These are phyloP conservation scores for Hippocampus guttulatus DNA, from an alignment of 2,113 vertebrate genomes.

Conservation along the genomic window DNA sequence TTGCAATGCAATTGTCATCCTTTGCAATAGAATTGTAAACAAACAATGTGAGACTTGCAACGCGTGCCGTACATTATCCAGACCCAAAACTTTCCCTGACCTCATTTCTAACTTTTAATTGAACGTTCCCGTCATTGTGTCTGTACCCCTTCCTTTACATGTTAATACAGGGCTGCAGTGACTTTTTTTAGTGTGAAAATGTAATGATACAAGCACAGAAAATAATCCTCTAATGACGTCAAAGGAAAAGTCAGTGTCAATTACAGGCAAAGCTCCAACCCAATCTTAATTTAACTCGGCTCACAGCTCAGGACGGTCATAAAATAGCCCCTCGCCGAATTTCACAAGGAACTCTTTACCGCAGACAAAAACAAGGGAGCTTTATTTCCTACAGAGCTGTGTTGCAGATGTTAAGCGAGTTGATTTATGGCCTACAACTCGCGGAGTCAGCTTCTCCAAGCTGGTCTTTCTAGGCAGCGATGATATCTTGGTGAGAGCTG, in stretches of 20 bases:
- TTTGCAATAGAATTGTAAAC: no score
- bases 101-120: conserved; percentile 1
- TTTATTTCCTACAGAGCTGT: conserved; percentile 16
- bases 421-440: conserved; percentile 57
- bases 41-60: not conserved
- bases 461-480: conserved; percentile 49
- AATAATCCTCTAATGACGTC: conserved; percentile 25
- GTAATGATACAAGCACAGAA: conserved; percentile 13
- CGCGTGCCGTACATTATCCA: not conserved
- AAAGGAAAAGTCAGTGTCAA: conserved; percentile 16
- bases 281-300: conserved; percentile 6
- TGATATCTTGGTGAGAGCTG: conserved; percentile 63
- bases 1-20: not conserved
- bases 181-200: conserved; percentile 6
- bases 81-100: not conserved
- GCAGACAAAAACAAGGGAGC: conserved; percentile 12
- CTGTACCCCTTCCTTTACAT: not conserved
- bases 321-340: not conserved
- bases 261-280: conserved; percentile 6
- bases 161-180: conserved; percentile 2
- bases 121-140: conserved; percentile 3
- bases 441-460: conserved; percentile 45
- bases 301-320: conserved; percentile 1
- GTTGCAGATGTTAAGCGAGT: conserved; percentile 24
- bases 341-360: not conserved